A percentile compares a stretch with the other conserved stretches of the same genome.
Conservation (phyloP, 2,888 invertebrate species). For the Caenorhabditis parvicauda region DNA sequence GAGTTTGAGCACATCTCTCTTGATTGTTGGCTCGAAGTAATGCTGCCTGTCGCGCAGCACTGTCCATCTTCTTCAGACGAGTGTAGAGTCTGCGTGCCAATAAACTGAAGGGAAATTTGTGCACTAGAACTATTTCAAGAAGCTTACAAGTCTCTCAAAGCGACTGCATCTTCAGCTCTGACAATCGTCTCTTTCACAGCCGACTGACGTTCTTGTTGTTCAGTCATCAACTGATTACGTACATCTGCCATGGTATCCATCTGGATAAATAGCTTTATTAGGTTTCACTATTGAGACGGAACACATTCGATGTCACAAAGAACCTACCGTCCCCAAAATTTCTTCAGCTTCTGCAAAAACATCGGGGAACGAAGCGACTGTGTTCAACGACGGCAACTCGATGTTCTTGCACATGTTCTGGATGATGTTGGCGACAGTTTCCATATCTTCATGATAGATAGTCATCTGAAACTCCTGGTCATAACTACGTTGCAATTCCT, state of each 20-base stretch:
- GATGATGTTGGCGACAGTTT: constrained; percentile 42
- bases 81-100: constrained; percentile 36
- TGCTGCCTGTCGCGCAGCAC: constrained; percentile 38
- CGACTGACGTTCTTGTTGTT: constrained; percentile 51
- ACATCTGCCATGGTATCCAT: constrained; percentile 53
- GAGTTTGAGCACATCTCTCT: constrained; percentile 34
- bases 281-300: neutral
- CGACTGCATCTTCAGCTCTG: constrained; percentile 54
- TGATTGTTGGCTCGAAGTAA: constrained; percentile 31
- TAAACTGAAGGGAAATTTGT: constrained; percentile 16
- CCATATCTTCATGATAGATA: constrained; percentile 49
- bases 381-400: constrained; percentile 24
- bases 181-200: constrained; percentile 53
- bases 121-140: neutral
- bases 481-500: neutral
- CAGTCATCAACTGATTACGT: constrained; percentile 47
- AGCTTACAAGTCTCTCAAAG: constrained; percentile 39
- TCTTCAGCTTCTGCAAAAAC: constrained; percentile 37
- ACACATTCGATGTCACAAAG: neutral
- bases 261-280: constrained; percentile 15
- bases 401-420: too few relatives aligned
- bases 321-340: constrained; percentile 38
- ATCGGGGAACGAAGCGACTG: constrained; percentile 44
- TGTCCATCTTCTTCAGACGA: constrained; percentile 35
- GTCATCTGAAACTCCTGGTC: constrained; percentile 14